Base-by-base conservation (phyloP, 2,797 vertebrate genomes). In the Psittacula echo region DNA sequence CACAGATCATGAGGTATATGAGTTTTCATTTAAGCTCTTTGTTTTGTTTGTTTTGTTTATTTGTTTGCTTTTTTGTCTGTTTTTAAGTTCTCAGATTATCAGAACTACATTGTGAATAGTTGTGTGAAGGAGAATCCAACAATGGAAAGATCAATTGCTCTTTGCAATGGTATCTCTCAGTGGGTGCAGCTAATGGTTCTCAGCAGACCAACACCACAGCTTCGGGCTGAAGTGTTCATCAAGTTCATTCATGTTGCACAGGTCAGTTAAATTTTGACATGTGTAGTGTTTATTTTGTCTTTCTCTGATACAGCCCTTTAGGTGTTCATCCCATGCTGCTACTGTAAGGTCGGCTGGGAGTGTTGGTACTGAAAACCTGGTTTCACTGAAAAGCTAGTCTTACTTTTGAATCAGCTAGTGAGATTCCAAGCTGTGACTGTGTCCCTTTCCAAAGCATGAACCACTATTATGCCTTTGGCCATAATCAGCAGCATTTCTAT, bases 131-230 rank as follows among this genome's bases (percentile, higher is more conserved):
- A 99, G 97, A 99, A 99, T 97, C 99, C 99, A 14, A 98, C 98
- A 74, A 99, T 99, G 99, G 99, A 99, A 97, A 98, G 99, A 65
- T 99, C 99, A 71, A 99, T 99, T 30, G 98, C 99, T 85, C 98
- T 99, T 96, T 99, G 99, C 93, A 99, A 99, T 24, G 99, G 99
- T 76, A 98, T 99, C 96, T 99, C 99, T 95, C 99, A 99, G 97
- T 99, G 99, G 99, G 99, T 99, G 26, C 99, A 99, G 72, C 98
- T 99, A 60, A 99, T 99, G 99, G 99, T 99, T 95, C 98, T 99
- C 93, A 99, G 99, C 95, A 98, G 99, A 80, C 99, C 99, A 44
- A 99, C 99, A 2, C 98, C 99, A 20, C 99, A 99, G 97, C 98
- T 99, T 91, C 98, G 99, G 87, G 99, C 99, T n/a, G 99, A 99